A percentile compares a stretch with the other conserved stretches of the same genome.
Conservation (phyloP, 2,797 vertebrate species). For the Podarcis lilfordi region DNA sequence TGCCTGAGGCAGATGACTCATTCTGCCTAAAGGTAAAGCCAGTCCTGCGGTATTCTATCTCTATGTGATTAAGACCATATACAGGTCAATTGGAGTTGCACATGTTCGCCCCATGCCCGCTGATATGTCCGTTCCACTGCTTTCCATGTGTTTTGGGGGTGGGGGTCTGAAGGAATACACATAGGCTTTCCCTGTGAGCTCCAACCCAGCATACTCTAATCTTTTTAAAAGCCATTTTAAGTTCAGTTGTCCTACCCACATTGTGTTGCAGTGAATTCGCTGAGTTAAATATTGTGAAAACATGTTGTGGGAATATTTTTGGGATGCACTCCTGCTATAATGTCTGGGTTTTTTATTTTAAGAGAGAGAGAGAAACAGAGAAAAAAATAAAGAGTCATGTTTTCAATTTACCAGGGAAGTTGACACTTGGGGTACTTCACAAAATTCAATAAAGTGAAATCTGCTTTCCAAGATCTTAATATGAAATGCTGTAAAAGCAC, state of each 20-base stretch:
- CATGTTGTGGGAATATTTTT: background rate
- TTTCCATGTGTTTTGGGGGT: too few species aligned
- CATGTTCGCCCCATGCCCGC: too few species aligned
- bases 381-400: too few species aligned
- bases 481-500: background rate
- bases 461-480: background rate
- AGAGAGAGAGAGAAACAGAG: background rate
- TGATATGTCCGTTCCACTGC: too few species aligned
- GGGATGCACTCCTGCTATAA: background rate
- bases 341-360: background rate
- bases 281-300: background rate
- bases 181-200: too few species aligned
- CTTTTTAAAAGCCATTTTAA: background rate
- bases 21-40: too few species aligned
- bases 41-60: too few species aligned
- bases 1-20: too few species aligned
- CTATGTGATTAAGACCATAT: too few species aligned
- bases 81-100: too few species aligned
- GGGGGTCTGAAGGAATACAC: too few species aligned
- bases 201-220: background rate
- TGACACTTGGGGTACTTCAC: background rate
- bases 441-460: conserved; percentile 3
- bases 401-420: background rate
- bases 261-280: background rate
- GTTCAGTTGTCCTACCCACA: too few species aligned